Base-by-base conservation (phyloP, 2,888 invertebrate species). In the Portevinia maculata region DNA sequence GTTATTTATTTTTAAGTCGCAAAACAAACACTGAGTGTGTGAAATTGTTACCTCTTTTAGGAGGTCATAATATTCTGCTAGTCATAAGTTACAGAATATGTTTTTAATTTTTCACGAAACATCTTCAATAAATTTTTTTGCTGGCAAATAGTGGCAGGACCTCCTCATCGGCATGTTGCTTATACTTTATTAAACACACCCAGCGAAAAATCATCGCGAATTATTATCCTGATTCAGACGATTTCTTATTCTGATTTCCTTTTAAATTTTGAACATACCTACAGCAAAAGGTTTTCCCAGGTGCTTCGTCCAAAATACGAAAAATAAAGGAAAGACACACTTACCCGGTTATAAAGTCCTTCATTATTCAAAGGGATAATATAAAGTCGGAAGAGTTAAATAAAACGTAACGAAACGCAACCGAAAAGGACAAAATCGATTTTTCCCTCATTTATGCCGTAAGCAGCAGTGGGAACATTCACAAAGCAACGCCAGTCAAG, bases 171-270 rank as follows among this genome's bases (percentile, higher is more conserved):
- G 52, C 15, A 34, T 52, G 30, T 70, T 70, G 34, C 32, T 53
- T 62, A 60, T 79, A 67, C 50, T 67, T 73, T 79, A 73, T 67
- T 73, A 55, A 79, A 62, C 67, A 74, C 59, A 71, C 53, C 62
- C 59, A 24, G 44, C 37, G 62, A 6, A 19, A 76, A 75, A 67
- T 64, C 57, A 52, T 9, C 50, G 37, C 65, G 75, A 75, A 67
- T 67, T 75, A 67, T 69, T 53, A 83, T 69, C 60, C 62, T 57
- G 60, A 64, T 71, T 55, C 60, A 44, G 73, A 55, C 67, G 71
- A 83, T 83, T 71, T 78, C 67, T 73, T 83, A 76, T 76, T 83
- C 67, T 62, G 65, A 76, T 76, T 81, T 81, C 34, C 52, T 70
- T 30, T 59, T 52, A 44, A 67, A 52, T 73, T 67, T 59, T 62